Conservation (phyloP, 2,888 invertebrate genomes). For the Apomyelois bistriatella region DNA sequence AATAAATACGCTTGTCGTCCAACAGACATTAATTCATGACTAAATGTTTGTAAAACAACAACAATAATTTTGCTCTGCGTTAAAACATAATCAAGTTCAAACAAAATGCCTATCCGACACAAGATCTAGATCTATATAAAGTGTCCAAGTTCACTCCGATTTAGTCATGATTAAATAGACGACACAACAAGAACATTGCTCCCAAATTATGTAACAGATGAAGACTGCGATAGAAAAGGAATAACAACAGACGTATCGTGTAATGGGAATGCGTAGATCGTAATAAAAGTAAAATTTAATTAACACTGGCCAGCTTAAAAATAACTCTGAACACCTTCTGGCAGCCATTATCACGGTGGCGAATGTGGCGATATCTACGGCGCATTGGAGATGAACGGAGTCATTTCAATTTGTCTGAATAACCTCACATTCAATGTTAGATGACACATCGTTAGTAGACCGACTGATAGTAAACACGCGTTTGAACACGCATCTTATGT, state of each 20-base stretch:
- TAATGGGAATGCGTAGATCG: neutral
- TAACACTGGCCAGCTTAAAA: slow-evolving; percentile 31
- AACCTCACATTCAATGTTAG: slow-evolving; percentile 63
- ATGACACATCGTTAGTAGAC: slow-evolving; percentile 72
- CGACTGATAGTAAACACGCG: slow-evolving; percentile 70
- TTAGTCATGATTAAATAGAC: neutral
- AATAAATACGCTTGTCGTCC: no score
- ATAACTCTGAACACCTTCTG: slow-evolving; percentile 32
- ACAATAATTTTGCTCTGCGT: no score
- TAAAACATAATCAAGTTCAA: no score
- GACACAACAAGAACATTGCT: neutral
- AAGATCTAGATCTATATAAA: no score
- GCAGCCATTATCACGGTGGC: slow-evolving; percentile 32
- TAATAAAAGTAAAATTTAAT: slow-evolving; percentile 32
- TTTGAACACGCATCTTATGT: slow-evolving; percentile 60
- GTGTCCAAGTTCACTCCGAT: no score
- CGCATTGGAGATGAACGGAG: slow-evolving; percentile 31
- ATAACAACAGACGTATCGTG: neutral
- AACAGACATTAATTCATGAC: no score
- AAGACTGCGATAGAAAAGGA: neutral
- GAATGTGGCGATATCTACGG: slow-evolving; percentile 27
- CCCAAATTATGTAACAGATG: neutral
- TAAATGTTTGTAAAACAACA: neutral
- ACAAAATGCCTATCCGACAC: no score
- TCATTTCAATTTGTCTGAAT: slow-evolving; percentile 57